Base-by-base conservation (phyloP, 2,888 invertebrate genomes). In the Eupithecia abbreviata region DNA sequence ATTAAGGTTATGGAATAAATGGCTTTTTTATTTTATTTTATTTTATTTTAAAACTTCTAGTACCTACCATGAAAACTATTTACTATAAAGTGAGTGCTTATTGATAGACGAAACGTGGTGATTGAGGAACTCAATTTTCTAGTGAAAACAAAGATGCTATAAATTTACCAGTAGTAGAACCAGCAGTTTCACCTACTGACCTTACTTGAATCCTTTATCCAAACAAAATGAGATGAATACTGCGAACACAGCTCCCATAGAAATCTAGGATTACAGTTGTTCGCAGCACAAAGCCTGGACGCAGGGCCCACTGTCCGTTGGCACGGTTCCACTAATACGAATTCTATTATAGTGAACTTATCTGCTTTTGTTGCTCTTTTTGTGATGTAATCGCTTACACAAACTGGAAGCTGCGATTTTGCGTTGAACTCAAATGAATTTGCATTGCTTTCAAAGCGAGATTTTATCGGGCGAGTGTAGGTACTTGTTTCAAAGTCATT, bases 271-370 rank as follows among this genome's bases (percentile, higher is more conserved):
- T 82, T 80, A 79, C 79, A 81, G 78, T 80, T 83, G 80, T 81
- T 79, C 82, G 75, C 80, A 68, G 77, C 75, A 80, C 81, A 81
- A 81, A 81, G 80, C 77, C 79, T 79, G 81, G 81, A 80, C 79
- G 71, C 71, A 73, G 75, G 70, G 66, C 72, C 69, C 66, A 62
- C 10, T 71, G 75, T 75, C 78, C 78, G 77, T 80, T 83, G 83
- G 80, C 81, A 79, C 71, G 47, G 80, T 80, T 83, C 82, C 81
- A 82, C 82, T 83, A 82, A 84, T 84, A 83, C 80, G 77, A 83
- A 81, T 80, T 76, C 80, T 81, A 81, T 82, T 82, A 83, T 80
- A 78, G 79, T 74, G 75, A 80, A 67, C 73, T 55, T 75, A 75
- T 79, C 71, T 77, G 73, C 49, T 73, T 77, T 77, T 76, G 74